phyloP scores from a whole-genome alignment of 2,113 vertebrate genomes.

The Suricata suricatta region DNA sequence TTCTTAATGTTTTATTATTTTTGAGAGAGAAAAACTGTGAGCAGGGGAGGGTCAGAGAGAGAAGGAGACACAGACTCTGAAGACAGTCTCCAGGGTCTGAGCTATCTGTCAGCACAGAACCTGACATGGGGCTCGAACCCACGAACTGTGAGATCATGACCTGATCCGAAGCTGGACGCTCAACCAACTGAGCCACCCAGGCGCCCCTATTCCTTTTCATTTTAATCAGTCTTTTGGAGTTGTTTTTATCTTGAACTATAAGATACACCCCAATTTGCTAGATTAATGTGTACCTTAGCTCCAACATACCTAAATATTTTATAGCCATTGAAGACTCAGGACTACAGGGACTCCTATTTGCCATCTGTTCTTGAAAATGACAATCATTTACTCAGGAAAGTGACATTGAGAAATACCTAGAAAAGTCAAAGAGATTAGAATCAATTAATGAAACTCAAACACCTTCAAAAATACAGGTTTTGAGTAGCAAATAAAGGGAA shows the following conservation, averaged over 20 bases:
- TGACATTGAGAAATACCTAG: constrained; percentile 55
- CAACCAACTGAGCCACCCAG: no score
- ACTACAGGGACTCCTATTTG: constrained; percentile 39
- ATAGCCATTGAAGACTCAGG: not conserved
- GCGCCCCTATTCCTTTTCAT: not conserved
- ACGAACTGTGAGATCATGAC: no score
- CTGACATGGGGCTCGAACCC: no score
- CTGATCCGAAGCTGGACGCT: no score
- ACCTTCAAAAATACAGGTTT: not conserved
- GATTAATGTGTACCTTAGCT: constrained; percentile 25
- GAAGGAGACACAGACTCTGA: no score
- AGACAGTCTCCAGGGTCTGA: no score
- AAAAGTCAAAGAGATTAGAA: constrained; percentile 42
- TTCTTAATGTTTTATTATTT: no score
- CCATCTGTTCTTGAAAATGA: constrained; percentile 59
- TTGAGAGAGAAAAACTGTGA: no score
- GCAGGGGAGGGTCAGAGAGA: no score
- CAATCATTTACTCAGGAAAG: constrained; percentile 42
- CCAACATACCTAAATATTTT: not conserved
- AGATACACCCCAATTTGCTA: not conserved
- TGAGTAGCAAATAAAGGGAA: not conserved
- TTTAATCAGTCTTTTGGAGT: constrained; percentile 10
- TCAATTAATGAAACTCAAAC: constrained; percentile 35
- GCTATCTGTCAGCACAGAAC: no score
- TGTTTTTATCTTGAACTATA: constrained; percentile 44